Conservation (phyloP, 2,888 invertebrate genomes). For the Lochmaea crataegi region DNA sequence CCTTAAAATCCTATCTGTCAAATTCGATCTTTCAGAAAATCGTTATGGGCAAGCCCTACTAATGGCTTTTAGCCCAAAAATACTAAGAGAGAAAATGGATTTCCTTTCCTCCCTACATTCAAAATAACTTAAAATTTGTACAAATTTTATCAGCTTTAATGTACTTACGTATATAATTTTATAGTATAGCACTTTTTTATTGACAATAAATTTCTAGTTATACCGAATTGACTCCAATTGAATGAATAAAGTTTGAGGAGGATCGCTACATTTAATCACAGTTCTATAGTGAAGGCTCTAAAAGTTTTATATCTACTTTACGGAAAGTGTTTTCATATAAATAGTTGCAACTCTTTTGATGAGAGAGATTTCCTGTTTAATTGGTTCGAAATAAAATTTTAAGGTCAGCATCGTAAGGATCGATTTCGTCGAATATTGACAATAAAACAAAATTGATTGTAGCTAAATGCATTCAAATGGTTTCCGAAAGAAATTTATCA, state of each 20-base stretch:
- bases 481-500: no score
- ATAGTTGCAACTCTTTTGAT: not conserved
- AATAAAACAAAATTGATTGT: no score
- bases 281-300: slow-evolving; percentile 26
- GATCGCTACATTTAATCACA: slow-evolving; percentile 28
- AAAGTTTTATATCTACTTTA: slow-evolving; percentile 30
- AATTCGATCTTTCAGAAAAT: slow-evolving; percentile 1
- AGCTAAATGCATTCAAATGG: no score
- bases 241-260: slow-evolving; percentile 19
- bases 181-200: not conserved
- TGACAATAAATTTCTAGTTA: no score
- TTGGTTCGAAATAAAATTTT: no score
- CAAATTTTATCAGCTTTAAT: no score
- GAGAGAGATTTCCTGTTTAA: no score
- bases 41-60: not conserved
- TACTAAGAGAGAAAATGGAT: not conserved
- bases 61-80: not conserved
- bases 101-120: not conserved
- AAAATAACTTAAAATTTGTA: no score
- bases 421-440: no score
- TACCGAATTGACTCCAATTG: no score
- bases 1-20: slow-evolving; percentile 1
- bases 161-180: not conserved
- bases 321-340: slow-evolving; percentile 15
- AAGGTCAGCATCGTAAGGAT: no score